Conservation (phyloP, 2,888 invertebrate species). For the Apamea monoglypha region DNA sequence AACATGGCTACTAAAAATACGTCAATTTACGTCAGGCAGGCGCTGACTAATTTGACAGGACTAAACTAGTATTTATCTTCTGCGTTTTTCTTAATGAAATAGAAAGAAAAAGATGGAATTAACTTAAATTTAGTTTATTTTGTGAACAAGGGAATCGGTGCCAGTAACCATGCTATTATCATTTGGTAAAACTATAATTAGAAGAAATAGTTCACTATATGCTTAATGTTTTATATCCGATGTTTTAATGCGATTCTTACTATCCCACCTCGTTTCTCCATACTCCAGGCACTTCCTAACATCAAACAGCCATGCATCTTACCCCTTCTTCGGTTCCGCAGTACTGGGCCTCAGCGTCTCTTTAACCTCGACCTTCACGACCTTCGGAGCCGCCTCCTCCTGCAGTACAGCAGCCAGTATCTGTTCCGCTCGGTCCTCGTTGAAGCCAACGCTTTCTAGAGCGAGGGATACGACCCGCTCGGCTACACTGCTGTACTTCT, state of each 20-base stretch:
- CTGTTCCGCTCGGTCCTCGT: constrained; percentile 95
- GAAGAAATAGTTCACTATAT: not conserved
- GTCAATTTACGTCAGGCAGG: no score
- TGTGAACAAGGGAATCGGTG: no score
- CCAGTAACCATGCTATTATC: not conserved
- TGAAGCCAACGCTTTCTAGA: constrained; percentile 96
- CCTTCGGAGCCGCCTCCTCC: constrained; percentile 84
- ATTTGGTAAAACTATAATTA: not conserved
- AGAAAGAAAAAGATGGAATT: no score
- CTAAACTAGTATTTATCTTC: no score
- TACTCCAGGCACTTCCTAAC: constrained; percentile 23
- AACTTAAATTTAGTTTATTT: no score
- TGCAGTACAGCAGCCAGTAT: constrained; percentile 94
- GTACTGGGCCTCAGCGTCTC: constrained; percentile 69
- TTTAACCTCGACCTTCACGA: constrained; percentile 69
- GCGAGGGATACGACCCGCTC: constrained; percentile 96
- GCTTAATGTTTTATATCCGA: not conserved
- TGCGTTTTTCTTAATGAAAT: no score
- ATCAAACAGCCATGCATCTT: constrained; percentile 68
- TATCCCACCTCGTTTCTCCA: constrained; percentile 10
- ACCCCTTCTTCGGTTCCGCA: constrained; percentile 78
- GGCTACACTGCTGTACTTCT: constrained; percentile 93
- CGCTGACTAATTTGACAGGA: no score
- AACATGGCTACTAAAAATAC: no score
- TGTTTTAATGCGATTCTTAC: constrained; percentile 24